Conservation (phyloP, 2,797 vertebrate genomes). For the Todus mexicanus region DNA sequence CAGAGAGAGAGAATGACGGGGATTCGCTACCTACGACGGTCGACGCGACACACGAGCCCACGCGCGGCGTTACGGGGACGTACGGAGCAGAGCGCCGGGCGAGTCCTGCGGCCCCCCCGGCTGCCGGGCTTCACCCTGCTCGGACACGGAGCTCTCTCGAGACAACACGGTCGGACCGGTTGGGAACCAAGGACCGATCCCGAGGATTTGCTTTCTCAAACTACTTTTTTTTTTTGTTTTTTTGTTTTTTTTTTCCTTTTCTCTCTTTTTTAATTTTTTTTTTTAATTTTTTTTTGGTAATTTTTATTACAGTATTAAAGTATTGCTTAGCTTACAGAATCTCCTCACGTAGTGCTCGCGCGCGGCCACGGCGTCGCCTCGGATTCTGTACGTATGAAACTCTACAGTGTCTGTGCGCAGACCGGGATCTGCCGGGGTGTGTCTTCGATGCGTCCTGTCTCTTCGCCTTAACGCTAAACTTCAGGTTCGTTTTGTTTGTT, state of each 20-base stretch:
- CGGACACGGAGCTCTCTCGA: constrained; percentile 49
- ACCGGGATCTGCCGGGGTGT: constrained; percentile 58
- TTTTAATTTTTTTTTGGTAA: constrained; percentile 30
- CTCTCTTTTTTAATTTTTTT: not conserved
- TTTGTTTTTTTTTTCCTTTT: not conserved
- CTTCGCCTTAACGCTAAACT: constrained; percentile 26
- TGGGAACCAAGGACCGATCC: constrained; percentile 49
- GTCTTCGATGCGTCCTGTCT: constrained; percentile 49
- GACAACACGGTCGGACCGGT: constrained; percentile 68
- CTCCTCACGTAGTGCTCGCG: constrained; percentile 68
- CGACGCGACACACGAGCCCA: constrained; percentile 66
- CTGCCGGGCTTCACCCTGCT: not conserved
- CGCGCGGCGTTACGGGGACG: constrained; percentile 47
- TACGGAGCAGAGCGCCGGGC: constrained; percentile 58
- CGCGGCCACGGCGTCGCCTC: constrained; percentile 41
- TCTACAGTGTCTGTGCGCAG: constrained; percentile 68
- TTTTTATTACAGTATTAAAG: constrained; percentile 77
- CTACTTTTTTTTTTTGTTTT: not conserved
- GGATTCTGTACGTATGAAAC: constrained; percentile 64
- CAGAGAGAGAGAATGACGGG: constrained; percentile 60
- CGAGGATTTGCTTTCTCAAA: constrained; percentile 55
- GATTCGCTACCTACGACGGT: constrained; percentile 64
- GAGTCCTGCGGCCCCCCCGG: constrained; percentile 22
- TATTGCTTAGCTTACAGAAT: constrained; percentile 81
- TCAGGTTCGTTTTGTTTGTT: not conserved